Percentiles rank a stretch among this genome's conserved stretches.
Conservation (phyloP, 2,888 invertebrate species). For the Idaea aversata region DNA sequence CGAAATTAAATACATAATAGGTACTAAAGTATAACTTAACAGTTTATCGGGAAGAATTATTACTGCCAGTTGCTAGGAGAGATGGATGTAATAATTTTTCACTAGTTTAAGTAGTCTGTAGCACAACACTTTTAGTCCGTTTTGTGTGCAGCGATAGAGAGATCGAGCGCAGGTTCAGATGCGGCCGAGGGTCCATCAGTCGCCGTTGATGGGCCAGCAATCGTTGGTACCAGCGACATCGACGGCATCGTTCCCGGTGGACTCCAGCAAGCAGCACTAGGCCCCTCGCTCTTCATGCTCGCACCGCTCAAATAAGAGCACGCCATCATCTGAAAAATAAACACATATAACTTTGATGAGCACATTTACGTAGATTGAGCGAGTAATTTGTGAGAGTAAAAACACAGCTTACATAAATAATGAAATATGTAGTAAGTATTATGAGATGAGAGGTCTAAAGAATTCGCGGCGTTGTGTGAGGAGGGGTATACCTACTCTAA, state of each 20-base stretch:
- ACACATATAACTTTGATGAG: slow-evolving; percentile 19
- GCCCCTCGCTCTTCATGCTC: slow-evolving; percentile 51
- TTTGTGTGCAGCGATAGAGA: slow-evolving; percentile 53
- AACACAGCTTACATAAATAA: slow-evolving; percentile 77
- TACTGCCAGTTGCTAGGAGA: slow-evolving; percentile 46
- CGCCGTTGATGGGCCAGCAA: neutral
- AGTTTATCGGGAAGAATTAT: slow-evolving; percentile 55
- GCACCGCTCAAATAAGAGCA: slow-evolving; percentile 73
- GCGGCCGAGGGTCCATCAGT: slow-evolving; percentile 1
- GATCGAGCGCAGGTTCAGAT: slow-evolving; percentile 63
- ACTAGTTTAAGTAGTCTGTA: slow-evolving; percentile 49
- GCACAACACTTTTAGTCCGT: slow-evolving; percentile 74
- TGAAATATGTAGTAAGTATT: slow-evolving; percentile 78
- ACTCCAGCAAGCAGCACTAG: slow-evolving; percentile 63
- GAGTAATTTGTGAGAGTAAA: slow-evolving; percentile 70
- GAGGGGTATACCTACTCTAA: slow-evolving; percentile 61
- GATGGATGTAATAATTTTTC: slow-evolving; percentile 54
- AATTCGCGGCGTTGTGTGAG: slow-evolving; percentile 62
- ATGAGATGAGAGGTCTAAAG: slow-evolving; percentile 77
- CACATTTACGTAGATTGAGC: slow-evolving; percentile 55
- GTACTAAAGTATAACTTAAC: slow-evolving; percentile 71
- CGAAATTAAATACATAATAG: slow-evolving; percentile 78
- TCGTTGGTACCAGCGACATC: slow-evolving; percentile 13
- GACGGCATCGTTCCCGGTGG: slow-evolving; percentile 44
- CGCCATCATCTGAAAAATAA: slow-evolving; percentile 75